Evolutionary conservation across 2,888 invertebrate genomes (phyloP).

Genomic region (Papilio gigon): DNA sequence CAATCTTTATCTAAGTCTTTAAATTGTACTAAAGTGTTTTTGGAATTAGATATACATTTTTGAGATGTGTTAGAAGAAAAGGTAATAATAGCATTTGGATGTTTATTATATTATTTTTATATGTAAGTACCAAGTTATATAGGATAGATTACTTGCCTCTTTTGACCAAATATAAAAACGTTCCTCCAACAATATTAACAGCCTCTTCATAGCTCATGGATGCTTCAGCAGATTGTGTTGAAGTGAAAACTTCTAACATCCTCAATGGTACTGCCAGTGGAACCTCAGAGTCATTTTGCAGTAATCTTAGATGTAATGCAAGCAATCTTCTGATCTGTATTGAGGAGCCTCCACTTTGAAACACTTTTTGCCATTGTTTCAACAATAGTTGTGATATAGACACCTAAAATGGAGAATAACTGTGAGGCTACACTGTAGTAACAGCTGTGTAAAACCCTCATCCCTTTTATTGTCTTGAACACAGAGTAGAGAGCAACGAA

Average conservation of each 20-base stretch:
- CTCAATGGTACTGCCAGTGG: conserved; percentile 88
- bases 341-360: conserved; percentile 61
- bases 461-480: too few relatives aligned
- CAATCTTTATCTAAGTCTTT: too few relatives aligned
- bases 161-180: conserved; percentile 80
- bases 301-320: conserved; percentile 66
- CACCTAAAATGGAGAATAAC: conserved; percentile 63
- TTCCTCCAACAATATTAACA: conserved; percentile 63
- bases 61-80: too few relatives aligned
- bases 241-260: conserved; percentile 90
- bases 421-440: not conserved
- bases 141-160: conserved; percentile 69
- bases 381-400: conserved; percentile 80
- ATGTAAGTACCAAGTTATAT: not conserved
- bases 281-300: conserved; percentile 73
- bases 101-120: not conserved
- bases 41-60: too few relatives aligned
- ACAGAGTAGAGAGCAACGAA: too few relatives aligned
- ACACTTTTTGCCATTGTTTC: conserved; percentile 76
- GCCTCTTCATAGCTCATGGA: conserved; percentile 66
- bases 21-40: too few relatives aligned
- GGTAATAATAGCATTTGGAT: not conserved
- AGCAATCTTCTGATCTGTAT: conserved; percentile 73
- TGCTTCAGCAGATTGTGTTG: conserved; percentile 68
- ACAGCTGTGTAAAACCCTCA: not conserved